A percentile compares a stretch with the other conserved stretches of the same genome.
Evolutionary conservation across 2,888 invertebrate species (phyloP).

Genomic region (Caenorhabditis wallacei): DNA sequence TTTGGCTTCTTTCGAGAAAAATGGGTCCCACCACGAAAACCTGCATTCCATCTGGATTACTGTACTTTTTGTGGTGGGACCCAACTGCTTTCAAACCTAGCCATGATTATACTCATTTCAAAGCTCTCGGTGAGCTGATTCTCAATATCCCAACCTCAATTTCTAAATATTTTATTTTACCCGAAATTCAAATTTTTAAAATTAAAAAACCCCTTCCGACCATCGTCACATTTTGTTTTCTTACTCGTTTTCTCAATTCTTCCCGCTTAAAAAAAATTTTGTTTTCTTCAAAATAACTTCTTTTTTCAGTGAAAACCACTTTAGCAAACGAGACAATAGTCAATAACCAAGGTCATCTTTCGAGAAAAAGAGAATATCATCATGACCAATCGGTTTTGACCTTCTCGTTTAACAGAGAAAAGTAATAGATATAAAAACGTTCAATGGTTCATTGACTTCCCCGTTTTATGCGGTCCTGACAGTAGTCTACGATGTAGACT

Average conservation of each 20-base stretch:
- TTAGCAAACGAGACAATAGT: conserved; percentile 28
- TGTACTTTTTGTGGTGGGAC: neutral
- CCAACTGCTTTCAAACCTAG: neutral
- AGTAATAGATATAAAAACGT: neutral
- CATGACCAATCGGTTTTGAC: conserved; percentile 20
- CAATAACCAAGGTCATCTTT: conserved; percentile 35
- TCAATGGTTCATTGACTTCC: conserved; percentile 6
- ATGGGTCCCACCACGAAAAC: neutral
- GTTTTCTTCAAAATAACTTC: neutral
- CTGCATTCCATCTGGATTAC: neutral
- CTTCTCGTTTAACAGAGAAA: neutral
- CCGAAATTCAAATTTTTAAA: neutral
- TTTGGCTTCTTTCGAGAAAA: neutral
- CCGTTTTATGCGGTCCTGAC: neutral
- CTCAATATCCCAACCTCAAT: neutral
- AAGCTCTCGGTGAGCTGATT: neutral
- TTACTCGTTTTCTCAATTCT: conserved; percentile 9
- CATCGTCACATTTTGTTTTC: conserved; percentile 2
- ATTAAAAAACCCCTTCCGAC: too few relatives aligned
- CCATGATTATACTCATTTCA: conserved; percentile 6
- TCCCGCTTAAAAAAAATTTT: neutral
- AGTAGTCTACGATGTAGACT: conserved; percentile 11
- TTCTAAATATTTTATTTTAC: neutral
- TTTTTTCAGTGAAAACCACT: conserved; percentile 1
- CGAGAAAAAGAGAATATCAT: neutral